Base-by-base conservation (phyloP, 2,113 vertebrate species). In the Brachionichthys hirsutus region DNA sequence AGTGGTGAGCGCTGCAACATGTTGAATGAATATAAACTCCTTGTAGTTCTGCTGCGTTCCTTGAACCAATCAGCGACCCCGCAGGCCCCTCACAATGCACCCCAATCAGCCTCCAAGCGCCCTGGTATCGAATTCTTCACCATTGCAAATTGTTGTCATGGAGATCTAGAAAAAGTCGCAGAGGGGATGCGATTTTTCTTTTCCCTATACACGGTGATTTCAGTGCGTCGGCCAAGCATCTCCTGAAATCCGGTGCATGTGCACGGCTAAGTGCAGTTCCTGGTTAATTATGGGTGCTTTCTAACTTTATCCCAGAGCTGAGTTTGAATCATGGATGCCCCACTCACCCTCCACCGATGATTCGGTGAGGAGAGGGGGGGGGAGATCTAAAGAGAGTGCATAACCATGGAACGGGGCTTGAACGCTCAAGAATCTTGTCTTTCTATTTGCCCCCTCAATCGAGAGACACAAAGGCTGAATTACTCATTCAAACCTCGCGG, bases 391-490 rank as follows among this genome's bases (percentile, higher is more conserved):
- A 92, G 92, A 92, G 92, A 94, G 94, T 92, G 92, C 85, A 98
- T 99, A 98, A 95, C 97, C 97, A 98, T 98, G 97, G 97, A 94
- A 95, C 97, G 94, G 91, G 94, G 93, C 94, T 90, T 94, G 95
- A 92, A 91, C 92, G 90, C 96, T 96, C 92, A 97, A 97, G 97
- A 99, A 99, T 99, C 96, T 99, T 99, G 97, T 99, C 97, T 98
- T 97, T 98, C 96, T 99, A 94, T 99, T 98, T 99, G 95, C 95
- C 94, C 94, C 96, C 95, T 98, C 97, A 99, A 99, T 98, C 95
- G 95, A 98, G 93, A 92, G 88, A 90, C 96, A 99, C 97, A 99
- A 99, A 98, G 93, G 94, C 95, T 98, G 95, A 98, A 99, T 99
- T 97, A 97, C 96, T 97, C 96, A 98, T 98, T 98, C 95, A 98